Conservation (phyloP, 2,888 invertebrate species). For the Mongoloraphidia duomilia region DNA sequence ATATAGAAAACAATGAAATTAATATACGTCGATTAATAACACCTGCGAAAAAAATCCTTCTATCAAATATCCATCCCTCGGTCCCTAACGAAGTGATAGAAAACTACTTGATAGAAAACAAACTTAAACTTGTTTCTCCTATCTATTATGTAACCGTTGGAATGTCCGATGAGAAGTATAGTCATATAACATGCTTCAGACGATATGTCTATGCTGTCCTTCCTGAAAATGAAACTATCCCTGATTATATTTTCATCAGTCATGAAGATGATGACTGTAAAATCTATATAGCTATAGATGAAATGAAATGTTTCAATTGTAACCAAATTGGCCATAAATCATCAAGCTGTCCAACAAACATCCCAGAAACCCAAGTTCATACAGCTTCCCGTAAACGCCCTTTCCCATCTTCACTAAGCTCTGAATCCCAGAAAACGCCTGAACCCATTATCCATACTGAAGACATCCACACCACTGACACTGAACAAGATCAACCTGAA, state of each 20-base stretch:
- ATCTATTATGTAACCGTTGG: constrained; percentile 5
- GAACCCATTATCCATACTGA: too few relatives aligned
- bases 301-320: not conserved
- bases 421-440: too few relatives aligned
- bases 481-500: too few relatives aligned
- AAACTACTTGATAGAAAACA: not conserved
- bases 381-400: not conserved
- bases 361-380: not conserved
- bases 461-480: too few relatives aligned
- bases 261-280: constrained; percentile 7
- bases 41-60: not conserved
- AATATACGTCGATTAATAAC: too few relatives aligned
- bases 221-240: constrained; percentile 10
- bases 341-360: not conserved
- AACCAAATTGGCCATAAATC: not conserved
- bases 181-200: too few relatives aligned
- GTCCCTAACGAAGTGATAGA: constrained; percentile 4
- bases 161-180: constrained; percentile 5
- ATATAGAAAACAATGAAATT: not conserved
- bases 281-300: too few relatives aligned
- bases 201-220: too few relatives aligned
- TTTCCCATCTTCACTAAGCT: too few relatives aligned
- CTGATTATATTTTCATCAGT: constrained; percentile 9
- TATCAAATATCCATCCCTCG: not conserved
- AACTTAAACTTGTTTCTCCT: constrained; percentile 2